These are phyloP conservation scores for Rhineura floridana DNA, from an alignment of 2,113 vertebrate species.

Conservation along the genomic window DNA sequence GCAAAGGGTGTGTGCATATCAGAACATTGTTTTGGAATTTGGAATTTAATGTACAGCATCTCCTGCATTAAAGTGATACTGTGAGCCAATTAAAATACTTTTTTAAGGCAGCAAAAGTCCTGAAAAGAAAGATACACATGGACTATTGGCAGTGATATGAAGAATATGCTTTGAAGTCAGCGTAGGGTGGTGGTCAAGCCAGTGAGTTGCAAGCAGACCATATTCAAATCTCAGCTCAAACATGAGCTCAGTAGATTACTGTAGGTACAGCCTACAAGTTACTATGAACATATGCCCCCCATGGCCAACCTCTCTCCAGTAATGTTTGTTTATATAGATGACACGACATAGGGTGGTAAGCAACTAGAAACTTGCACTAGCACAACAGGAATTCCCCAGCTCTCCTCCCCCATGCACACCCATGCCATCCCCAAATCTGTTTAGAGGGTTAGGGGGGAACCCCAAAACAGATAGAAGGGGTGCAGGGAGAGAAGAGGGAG, in stretches of 20 bases:
- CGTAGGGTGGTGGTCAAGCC: not conserved
- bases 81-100: not conserved
- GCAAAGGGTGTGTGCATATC: not conserved
- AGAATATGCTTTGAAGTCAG: not conserved
- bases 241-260: not conserved
- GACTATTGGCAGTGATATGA: accelerated
- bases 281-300: not conserved
- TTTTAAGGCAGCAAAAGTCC: not conserved
- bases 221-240: not conserved
- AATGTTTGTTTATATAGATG: not conserved
- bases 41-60: not conserved
- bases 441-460: too few species aligned
- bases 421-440: too few species aligned
- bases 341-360: too few species aligned
- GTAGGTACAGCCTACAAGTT: not conserved
- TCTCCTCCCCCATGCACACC: too few species aligned
- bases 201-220: not conserved
- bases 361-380: too few species aligned
- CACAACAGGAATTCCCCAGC: too few species aligned
- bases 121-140: not conserved
- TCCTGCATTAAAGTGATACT: not conserved
- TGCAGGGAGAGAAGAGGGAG: too few species aligned
- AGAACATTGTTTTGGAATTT: not conserved
- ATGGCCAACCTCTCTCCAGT: not conserved
- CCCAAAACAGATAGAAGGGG: too few species aligned